Percentiles rank a stretch among this genome's conserved stretches.
phyloP scores from a whole-genome alignment of 1,140 invertebrate genomes.

The Polypedilum pembai region DNA sequence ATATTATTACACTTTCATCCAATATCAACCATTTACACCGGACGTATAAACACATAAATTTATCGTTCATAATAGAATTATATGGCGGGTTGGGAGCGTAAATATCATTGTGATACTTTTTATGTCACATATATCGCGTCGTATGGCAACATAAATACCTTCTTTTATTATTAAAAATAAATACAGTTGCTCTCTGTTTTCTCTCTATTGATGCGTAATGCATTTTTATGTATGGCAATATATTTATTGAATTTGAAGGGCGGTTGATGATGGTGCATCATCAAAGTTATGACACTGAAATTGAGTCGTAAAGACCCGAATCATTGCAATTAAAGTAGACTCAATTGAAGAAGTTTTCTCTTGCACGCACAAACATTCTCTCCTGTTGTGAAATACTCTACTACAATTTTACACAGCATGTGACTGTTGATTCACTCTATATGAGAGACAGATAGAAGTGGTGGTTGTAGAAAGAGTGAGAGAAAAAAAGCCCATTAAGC shows the following conservation, averaged over 20 bases:
- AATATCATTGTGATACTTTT: slow-evolving; percentile 23
- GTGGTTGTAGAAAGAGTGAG: neutral
- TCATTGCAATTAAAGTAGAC: too few species aligned
- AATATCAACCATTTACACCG: neutral
- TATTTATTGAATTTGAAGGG: too few species aligned
- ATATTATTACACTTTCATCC: too few species aligned
- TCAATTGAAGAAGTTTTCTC: too few species aligned
- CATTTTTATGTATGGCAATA: too few species aligned
- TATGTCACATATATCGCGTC: slow-evolving; percentile 22
- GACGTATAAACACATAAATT: slow-evolving; percentile 26
- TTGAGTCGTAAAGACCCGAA: too few species aligned
- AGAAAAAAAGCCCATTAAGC: slow-evolving; percentile 5
- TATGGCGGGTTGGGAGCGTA: neutral
- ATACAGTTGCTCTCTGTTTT: too few species aligned
- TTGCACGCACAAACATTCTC: neutral
- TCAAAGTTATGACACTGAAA: too few species aligned
- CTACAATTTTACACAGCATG: neutral
- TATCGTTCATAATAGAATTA: slow-evolving; percentile 25
- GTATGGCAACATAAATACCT: slow-evolving; percentile 21
- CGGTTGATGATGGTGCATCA: too few species aligned
- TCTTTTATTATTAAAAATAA: slow-evolving; percentile 10
- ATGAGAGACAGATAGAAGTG: neutral
- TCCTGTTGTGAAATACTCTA: neutral
- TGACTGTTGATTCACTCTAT: slow-evolving; percentile 17
- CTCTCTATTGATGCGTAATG: too few species aligned